Conservation (phyloP, 2,113 vertebrate genomes). For the Scopus umbretta region DNA sequence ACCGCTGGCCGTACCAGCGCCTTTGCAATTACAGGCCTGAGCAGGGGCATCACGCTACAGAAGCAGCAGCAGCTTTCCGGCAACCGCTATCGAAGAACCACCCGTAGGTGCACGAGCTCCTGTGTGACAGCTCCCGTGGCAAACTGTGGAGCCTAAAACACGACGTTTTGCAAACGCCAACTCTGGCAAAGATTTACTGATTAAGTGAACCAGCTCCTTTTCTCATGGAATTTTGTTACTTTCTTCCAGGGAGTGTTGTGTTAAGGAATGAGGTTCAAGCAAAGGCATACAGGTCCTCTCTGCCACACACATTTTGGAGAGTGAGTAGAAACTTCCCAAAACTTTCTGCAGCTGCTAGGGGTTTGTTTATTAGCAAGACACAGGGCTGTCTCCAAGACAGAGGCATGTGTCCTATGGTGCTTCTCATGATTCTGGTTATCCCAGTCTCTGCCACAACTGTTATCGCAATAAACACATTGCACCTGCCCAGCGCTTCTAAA, state of each 20-base stretch:
- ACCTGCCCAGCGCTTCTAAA: neutral
- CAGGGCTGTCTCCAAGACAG: neutral
- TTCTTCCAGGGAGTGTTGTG: neutral
- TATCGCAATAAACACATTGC: neutral
- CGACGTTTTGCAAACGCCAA: neutral
- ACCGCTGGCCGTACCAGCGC: neutral
- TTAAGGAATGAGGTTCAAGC: neutral
- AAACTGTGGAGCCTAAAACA: neutral
- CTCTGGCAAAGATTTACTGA: neutral
- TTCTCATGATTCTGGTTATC: neutral
- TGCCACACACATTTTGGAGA: neutral
- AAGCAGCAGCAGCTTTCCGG: neutral
- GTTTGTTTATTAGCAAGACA: neutral
- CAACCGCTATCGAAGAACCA: neutral
- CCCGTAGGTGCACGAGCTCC: neutral
- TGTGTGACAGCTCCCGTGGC: neutral
- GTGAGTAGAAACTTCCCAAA: neutral
- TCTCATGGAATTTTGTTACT: neutral
- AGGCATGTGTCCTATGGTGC: neutral
- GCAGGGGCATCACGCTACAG: neutral
- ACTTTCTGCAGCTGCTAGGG: neutral
- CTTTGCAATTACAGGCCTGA: neutral
- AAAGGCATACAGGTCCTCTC: neutral
- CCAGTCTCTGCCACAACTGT: neutral
- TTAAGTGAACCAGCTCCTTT: neutral